Percentiles rank a stretch among this genome's conserved stretches.
Evolutionary conservation across 2,113 vertebrate genomes (phyloP).

Genomic region (Colistium nudipinnis): DNA sequence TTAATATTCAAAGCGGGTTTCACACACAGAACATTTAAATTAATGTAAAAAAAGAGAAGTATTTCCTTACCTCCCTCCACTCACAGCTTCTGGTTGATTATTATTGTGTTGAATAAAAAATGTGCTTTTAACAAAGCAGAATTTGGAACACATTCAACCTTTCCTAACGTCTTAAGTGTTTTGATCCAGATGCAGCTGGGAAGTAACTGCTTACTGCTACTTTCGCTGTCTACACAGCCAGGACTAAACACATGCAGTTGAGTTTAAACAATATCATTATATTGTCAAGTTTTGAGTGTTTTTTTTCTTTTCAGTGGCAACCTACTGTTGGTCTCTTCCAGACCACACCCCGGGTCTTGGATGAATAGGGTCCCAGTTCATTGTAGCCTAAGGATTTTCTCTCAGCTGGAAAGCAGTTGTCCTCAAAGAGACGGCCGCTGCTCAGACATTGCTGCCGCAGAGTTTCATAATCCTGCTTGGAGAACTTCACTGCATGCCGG

Average conservation of each 20-base stretch:
- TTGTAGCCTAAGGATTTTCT: conserved; percentile 84
- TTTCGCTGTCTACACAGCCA: neutral
- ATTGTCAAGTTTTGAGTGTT: neutral
- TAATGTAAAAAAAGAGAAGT: neutral
- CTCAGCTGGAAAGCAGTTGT: conserved; percentile 85
- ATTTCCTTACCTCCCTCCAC: neutral
- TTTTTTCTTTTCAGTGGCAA: neutral
- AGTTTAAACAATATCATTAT: no score
- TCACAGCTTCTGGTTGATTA: neutral
- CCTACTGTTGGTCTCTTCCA: conserved; percentile 88
- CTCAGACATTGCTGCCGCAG: conserved; percentile 82
- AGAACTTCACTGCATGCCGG: conserved; percentile 81
- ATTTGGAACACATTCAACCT: no score
- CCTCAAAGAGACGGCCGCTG: conserved; percentile 83
- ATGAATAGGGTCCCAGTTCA: conserved; percentile 85
- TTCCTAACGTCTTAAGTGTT: no score
- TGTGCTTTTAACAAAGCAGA: no score
- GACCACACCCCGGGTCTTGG: conserved; percentile 81
- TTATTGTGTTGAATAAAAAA: neutral
- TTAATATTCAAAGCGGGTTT: neutral
- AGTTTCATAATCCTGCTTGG: conserved; percentile 85
- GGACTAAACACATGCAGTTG: neutral
- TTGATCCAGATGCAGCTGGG: no score
- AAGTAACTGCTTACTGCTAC: neutral
- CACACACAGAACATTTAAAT: neutral